Base-by-base conservation (phyloP, 2,797 vertebrate species). In the Manis pentadactyla region DNA sequence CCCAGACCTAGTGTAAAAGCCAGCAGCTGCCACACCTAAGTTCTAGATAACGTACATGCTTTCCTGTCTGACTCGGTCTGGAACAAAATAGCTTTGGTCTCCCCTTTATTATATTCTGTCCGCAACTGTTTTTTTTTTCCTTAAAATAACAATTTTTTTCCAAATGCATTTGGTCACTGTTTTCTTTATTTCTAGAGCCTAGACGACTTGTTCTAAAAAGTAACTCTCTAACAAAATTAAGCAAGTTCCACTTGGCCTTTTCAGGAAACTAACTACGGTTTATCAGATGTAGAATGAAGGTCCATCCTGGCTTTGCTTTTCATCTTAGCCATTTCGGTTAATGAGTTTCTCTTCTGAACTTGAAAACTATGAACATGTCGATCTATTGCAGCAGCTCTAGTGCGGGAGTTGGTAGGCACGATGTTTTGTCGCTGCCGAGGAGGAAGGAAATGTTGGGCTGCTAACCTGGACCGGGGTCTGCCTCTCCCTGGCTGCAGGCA, bases 401-500 rank as follows among this genome's bases (percentile, higher is more conserved):
- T 4, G 14, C 12, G 5, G 37, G 4, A 6, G 34, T 15, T 18
- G 17, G 21, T 42, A 39, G 39, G 66, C 55, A 6, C 27, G 46
- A 25, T 29, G 18, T 21, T 39, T 10, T 21, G 21, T 25, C 27
- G 4, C 4, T 3, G 27, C 77, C 1, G 8, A 6, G 34, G 42
- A 27, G 87, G 29, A 27, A 5, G 42, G 14, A 15, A 25, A 14
- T 29, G 2, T 63, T 11, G 21, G 25, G 13, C 21, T 2, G 1
- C 18, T 0, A 4, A 19, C 29, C 0, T 0, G 11, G 4, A 7
- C 7, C 9, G 2, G n/a, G 11, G 12, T 53, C 49, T 34, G 75
- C 59, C 13, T 85, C 49, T 90, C 71, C 68, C 87, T 4, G 12
- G 53, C 92, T 95, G 75, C 98, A 99, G 99, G 97, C 99, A 99